These are phyloP conservation scores for Frankliniella intonsa DNA, from an alignment of 2,888 invertebrate species.

Conservation along the genomic window DNA sequence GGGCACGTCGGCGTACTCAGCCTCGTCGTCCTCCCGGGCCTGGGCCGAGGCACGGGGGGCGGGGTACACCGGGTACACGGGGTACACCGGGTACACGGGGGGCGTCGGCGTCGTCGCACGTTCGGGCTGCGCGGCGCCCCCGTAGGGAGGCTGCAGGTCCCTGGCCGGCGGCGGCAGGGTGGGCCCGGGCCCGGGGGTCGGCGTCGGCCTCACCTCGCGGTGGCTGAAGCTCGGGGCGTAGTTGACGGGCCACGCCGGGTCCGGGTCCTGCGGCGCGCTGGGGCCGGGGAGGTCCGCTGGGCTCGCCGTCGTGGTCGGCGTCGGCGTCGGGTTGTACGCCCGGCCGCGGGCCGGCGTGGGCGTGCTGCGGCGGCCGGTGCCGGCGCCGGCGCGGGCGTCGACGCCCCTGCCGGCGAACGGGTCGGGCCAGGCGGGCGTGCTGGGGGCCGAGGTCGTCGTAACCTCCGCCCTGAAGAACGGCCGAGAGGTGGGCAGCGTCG, in stretches of 20 bases:
- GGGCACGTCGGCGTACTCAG: neutral
- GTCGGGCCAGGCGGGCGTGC: neutral
- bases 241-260: neutral
- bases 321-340: neutral
- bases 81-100: neutral
- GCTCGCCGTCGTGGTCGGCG: neutral
- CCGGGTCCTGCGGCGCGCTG: neutral
- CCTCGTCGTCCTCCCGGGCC: neutral
- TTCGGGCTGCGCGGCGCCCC: neutral
- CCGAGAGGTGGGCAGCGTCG: neutral
- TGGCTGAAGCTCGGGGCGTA: constrained; percentile 11
- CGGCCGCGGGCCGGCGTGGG: neutral
- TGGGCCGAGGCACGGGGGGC: neutral
- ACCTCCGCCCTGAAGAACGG: neutral
- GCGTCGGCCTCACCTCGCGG: neutral
- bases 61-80: neutral
- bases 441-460: neutral
- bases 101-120: neutral
- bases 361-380: neutral
- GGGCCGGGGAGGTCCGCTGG: neutral
- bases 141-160: neutral
- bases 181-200: neutral
- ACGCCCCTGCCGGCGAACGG: neutral
- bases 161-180: neutral
- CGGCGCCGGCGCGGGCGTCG: neutral